phyloP scores from a whole-genome alignment of 1,140 invertebrate genomes.

The Drosophila tani region DNA sequence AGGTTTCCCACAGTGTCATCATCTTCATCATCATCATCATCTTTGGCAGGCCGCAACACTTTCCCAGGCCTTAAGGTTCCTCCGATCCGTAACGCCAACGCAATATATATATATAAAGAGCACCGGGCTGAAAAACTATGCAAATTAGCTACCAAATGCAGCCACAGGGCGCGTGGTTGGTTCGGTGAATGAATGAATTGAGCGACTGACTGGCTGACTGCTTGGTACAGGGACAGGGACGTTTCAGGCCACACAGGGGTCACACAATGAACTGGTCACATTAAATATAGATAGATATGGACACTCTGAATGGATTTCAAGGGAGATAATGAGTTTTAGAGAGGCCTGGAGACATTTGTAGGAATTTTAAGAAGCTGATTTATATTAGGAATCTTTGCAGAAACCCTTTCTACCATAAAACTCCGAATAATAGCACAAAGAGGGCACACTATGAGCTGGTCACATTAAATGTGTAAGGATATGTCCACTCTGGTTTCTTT shows the following conservation, averaged over 20 bases:
- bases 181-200: slow-evolving; percentile 47
- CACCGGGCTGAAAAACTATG: slow-evolving; percentile 62
- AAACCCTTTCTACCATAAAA: no score
- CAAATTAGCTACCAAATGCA: slow-evolving; percentile 75
- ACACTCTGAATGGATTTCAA: neutral
- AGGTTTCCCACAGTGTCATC: slow-evolving; percentile 81
- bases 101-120: slow-evolving; percentile 36
- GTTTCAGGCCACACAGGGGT: slow-evolving; percentile 27
- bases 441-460: no score
- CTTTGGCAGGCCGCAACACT: slow-evolving; percentile 56
- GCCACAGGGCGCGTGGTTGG: slow-evolving; percentile 61
- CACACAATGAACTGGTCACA: slow-evolving; percentile 3
- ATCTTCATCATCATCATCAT: slow-evolving; percentile 40
- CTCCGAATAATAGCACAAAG: no score
- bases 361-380: neutral
- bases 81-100: slow-evolving; percentile 64
- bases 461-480: no score
- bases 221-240: slow-evolving; percentile 31
- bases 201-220: slow-evolving; percentile 21
- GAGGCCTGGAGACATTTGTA: no score
- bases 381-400: no score
- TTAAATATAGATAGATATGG: neutral
- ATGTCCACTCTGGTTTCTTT: no score
- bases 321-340: neutral
- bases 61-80: slow-evolving; percentile 71